Base-by-base conservation (phyloP, 1,140 invertebrate species). In the Macrobrachium nipponense region DNA sequence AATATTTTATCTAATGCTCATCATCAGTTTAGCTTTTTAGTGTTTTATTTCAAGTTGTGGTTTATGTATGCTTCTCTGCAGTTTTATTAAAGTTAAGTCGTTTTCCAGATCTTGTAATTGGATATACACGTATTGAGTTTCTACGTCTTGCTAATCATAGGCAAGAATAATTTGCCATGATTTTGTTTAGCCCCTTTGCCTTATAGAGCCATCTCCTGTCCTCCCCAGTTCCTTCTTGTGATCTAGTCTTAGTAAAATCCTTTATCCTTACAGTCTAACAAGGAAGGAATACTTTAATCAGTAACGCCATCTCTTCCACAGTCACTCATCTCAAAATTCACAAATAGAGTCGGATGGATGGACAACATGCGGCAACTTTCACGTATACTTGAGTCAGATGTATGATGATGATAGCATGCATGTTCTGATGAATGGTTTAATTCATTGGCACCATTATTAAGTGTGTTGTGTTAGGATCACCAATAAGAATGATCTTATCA, bases 341-440 rank as follows among this genome's bases (percentile, higher is more conserved):
- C 80, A 72, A 72, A 81, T 72, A 81, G 64, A 70, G 18, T 81
- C 64, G 66, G 80, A 81, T 68, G 68, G 80, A 17, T 36, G 80
- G 80, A 81, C 80, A 20, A 58, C 80, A 27, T 81, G 80, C 80
- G 72, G 80, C 80, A 64, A 68, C 68, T 70, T 81, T 66, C 80
- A 81, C 80, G 72, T 81, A 68, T 81, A 81, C 72, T 58, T 81
- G 44, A 81, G 80, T 59, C 80, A 81, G 80, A 81, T 81, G 80
- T 81, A 81, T 27, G 80, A 81, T 27, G 80, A 81, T n/a, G 72
- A n/a, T n/a, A n/a, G 44, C 14, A 6, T 70, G 68, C 66, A 66
- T 80, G 79, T 80, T 81, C 18, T 72, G n/a, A 72, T 81, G 44
- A 81, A 51, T 59, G 51, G 72, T 10, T 17, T 6, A 43, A 12